Evolutionary conservation across 1,140 invertebrate genomes (phyloP).

Genomic region (Brachionus sp.): DNA sequence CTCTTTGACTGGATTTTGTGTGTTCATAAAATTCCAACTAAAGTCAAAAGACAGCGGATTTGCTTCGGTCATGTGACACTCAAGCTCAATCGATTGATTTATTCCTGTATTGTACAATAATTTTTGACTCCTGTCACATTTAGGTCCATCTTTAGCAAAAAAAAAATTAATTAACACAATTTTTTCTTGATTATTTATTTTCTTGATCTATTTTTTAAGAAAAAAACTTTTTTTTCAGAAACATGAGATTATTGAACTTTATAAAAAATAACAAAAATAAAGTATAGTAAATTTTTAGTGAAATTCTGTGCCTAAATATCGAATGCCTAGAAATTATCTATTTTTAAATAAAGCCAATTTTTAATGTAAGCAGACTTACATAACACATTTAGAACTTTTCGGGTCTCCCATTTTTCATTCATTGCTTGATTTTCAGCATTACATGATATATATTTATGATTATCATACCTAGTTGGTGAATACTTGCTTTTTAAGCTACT

Average conservation of each 20-base stretch:
- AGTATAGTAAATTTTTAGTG: too few relatives aligned
- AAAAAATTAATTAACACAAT: background rate
- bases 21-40: constrained; percentile 33
- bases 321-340: background rate
- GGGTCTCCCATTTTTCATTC: constrained; percentile 35
- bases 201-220: too few relatives aligned
- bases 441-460: constrained; percentile 12
- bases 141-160: background rate
- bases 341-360: background rate
- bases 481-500: background rate
- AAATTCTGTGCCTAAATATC: background rate
- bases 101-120: constrained; percentile 18
- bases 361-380: background rate
- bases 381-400: constrained; percentile 26
- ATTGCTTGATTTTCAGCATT: constrained; percentile 8
- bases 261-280: background rate
- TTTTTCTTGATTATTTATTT: background rate
- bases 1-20: background rate
- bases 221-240: background rate
- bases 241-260: too few relatives aligned
- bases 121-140: constrained; percentile 24
- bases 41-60: constrained; percentile 37
- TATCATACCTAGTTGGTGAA: background rate
- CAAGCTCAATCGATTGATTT: constrained; percentile 34
- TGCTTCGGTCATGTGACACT: constrained; percentile 42